Evolutionary conservation across 1,140 invertebrate species (phyloP), one percentile per base, ranked within the genome.

Genomic region (Aricia agestis): DNA sequence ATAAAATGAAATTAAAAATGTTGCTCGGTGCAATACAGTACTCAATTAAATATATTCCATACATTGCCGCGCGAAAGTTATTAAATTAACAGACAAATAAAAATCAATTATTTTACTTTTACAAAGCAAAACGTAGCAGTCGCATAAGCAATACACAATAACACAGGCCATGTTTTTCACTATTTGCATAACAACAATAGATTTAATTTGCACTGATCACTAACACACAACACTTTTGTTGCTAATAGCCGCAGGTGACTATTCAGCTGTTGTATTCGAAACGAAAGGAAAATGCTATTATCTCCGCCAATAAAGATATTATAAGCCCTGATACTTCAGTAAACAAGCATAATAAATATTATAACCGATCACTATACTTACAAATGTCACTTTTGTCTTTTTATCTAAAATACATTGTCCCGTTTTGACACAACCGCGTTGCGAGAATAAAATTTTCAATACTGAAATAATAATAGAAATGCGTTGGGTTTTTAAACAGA

Each of bases 401-500:
- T 73, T 71, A 67, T 42, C 13, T n/a, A 75, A 13, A 59, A 66
- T 61, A 72, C 74, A 69, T 74, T 72, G 68, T 72, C 61, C 68
- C 42, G 15, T 59, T 19, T 42, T 18, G 36, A 73, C 71, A 74
- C 76, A 25, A 17, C 18, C 59, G 59, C 59, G 18, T 19, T 69
- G 67, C 75, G 74, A 78, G 76, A 73, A 76, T 81, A 76, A 78
- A 81, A 79, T 79, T 77, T 72, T 78, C 75, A 72, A 80, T 74
- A 89, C 85, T 89, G 85, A 82, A 82, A 81, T 77, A 76, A 78
- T 74, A 70, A 83, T 87, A 86, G 82, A 76, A 87, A 77, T 76
- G 76, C 72, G 78, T 76, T 77, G 75, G 78, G 79, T 84, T 90
- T 87, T 89, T 85, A 87, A 87, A 78, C 73, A 82, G 86, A 88